phyloP scores from a whole-genome alignment of 2,797 vertebrate species.

The Semaprochilodus insignis region DNA sequence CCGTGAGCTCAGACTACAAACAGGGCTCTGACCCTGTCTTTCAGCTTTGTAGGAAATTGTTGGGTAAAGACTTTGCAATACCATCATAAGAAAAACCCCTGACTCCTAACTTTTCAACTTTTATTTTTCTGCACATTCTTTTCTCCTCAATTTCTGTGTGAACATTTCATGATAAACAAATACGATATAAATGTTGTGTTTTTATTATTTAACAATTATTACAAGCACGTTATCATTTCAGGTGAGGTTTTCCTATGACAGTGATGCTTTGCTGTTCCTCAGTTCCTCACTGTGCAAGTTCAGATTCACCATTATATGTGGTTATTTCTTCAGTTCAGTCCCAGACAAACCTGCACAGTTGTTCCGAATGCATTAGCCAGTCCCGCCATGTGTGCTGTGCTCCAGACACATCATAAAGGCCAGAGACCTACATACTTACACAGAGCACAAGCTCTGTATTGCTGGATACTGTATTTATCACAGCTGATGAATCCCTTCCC shows the following conservation, averaged over 20 bases:
- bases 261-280: not conserved
- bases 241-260: too few species aligned
- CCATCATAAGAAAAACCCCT: not conserved
- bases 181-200: too few species aligned
- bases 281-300: not conserved
- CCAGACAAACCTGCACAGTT: not conserved
- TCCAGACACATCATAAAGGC: constrained; percentile 17
- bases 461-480: constrained; percentile 26
- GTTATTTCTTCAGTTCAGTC: too few species aligned
- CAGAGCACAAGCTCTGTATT: not conserved
- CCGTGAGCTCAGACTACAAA: not conserved
- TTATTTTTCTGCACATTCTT: too few species aligned
- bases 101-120: too few species aligned
- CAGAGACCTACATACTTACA: not conserved
- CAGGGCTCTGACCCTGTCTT: not conserved
- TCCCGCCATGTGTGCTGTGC: constrained; percentile 1
- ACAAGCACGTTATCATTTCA: too few species aligned
- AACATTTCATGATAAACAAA: too few species aligned
- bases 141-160: too few species aligned
- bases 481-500: constrained; percentile 11
- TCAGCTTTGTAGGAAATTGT: not conserved
- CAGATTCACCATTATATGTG: not conserved
- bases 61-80: not conserved
- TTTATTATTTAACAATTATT: too few species aligned
- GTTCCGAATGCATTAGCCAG: constrained; percentile 21